These are phyloP conservation scores for Agelaius tricolor DNA, from an alignment of 2,113 vertebrate genomes.

Conservation along the genomic window DNA sequence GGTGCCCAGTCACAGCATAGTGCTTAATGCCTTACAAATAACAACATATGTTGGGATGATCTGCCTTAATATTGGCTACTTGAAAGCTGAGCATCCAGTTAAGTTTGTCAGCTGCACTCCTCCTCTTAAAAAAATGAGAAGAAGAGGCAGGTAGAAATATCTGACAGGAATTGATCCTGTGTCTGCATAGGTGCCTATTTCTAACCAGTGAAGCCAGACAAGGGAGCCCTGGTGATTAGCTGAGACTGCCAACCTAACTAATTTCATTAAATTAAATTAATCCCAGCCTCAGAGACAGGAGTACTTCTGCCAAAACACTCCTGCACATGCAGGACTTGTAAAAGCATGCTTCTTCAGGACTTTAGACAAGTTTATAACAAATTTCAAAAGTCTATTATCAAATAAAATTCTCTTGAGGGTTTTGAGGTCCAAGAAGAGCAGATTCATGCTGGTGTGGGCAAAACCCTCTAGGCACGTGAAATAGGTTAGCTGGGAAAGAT, in stretches of 20 bases:
- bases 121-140: not conserved
- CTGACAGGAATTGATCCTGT: not conserved
- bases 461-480: not conserved
- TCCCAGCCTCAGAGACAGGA: not conserved
- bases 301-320: not conserved
- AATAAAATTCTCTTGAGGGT: not conserved
- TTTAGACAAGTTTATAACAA: not conserved
- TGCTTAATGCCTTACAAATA: not conserved
- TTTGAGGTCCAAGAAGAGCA: not conserved
- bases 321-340: not conserved
- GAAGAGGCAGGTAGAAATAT: not conserved
- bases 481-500: not conserved
- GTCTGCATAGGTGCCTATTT: not conserved
- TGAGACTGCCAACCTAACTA: not conserved
- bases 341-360: not conserved
- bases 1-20: not conserved
- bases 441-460: not conserved
- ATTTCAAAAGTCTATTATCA: slow-evolving; percentile 1
- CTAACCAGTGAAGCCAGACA: not conserved
- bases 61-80: not conserved
- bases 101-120: not conserved
- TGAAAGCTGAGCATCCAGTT: not conserved
- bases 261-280: not conserved
- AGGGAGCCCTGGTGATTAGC: not conserved
- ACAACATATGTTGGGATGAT: not conserved